Conservation (phyloP, 2,113 vertebrate species). For the zebrafish (Danio rerio) region DNA sequence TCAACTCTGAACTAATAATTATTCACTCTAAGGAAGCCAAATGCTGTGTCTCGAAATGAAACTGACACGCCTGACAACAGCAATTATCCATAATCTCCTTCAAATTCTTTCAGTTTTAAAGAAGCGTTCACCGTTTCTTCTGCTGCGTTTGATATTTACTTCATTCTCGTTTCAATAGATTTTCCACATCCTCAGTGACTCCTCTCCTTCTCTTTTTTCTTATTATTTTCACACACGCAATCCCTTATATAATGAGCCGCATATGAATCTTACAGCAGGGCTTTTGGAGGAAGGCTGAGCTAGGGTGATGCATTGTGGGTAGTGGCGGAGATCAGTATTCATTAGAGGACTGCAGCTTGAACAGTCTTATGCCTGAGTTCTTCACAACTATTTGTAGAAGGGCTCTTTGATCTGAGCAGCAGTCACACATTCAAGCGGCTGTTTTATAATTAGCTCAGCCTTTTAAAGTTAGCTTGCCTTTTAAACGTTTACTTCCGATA, state of each 20-base stretch:
- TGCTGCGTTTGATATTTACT: slow-evolving; percentile 20
- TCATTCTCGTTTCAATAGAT: background rate
- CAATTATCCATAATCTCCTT: slow-evolving; percentile 49
- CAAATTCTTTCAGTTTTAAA: slow-evolving; percentile 10
- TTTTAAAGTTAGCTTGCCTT: background rate
- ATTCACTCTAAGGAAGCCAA: background rate
- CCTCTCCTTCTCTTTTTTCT: slow-evolving; percentile 40
- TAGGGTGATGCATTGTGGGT: slow-evolving; percentile 54
- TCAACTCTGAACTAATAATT: background rate
- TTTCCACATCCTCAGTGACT: slow-evolving; percentile 25
- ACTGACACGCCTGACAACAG: slow-evolving; percentile 48
- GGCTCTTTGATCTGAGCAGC: slow-evolving; percentile 54
- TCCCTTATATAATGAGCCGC: slow-evolving; percentile 24
- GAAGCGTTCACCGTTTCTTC: slow-evolving; percentile 21
- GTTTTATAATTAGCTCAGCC: slow-evolving; percentile 38
- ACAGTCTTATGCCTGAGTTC: slow-evolving; percentile 43
- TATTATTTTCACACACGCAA: background rate
- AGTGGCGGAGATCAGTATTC: slow-evolving; percentile 44
- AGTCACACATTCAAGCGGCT: slow-evolving; percentile 30
- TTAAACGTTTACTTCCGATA: background rate
- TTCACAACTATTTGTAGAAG: slow-evolving; percentile 52
- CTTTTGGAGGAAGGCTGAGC: background rate
- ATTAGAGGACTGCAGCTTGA: slow-evolving; percentile 47
- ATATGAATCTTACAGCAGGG: slow-evolving; percentile 25
- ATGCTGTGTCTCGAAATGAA: slow-evolving; percentile 20